phyloP scores from a whole-genome alignment of 2,797 vertebrate species.

The Melanogrammus aeglefinus region DNA sequence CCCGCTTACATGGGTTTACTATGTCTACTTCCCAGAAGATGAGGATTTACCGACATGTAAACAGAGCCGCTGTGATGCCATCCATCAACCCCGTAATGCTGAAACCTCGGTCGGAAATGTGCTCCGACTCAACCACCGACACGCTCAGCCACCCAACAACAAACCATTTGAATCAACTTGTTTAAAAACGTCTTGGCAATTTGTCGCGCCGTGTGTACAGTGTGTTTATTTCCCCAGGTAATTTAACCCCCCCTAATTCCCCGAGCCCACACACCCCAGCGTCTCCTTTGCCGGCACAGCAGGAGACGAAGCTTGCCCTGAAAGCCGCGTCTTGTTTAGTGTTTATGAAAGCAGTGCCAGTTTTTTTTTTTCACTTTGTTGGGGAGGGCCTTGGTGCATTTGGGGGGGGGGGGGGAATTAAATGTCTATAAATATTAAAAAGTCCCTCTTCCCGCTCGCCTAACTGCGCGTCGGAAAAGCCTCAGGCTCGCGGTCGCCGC shows the following conservation, averaged over 20 bases:
- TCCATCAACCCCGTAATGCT: too few relatives aligned
- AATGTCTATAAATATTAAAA: background rate
- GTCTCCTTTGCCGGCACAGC: too few relatives aligned
- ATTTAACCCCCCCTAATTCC: too few relatives aligned
- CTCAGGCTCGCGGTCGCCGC: background rate
- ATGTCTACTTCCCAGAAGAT: background rate
- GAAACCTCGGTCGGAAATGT: too few relatives aligned
- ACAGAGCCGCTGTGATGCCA: background rate
- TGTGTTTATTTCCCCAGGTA: background rate
- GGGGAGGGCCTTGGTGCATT: background rate
- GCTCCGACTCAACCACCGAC: too few relatives aligned
- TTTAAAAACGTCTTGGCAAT: background rate
- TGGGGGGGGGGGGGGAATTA: background rate
- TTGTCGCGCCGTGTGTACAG: background rate
- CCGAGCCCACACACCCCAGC: background rate
- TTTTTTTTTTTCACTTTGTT: background rate
- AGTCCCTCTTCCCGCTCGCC: too few relatives aligned
- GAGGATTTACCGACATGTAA: background rate
- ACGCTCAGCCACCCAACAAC: too few relatives aligned
- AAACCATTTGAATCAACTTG: background rate
- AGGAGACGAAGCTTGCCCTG: background rate
- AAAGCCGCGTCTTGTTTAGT: background rate
- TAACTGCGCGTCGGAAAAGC: background rate
- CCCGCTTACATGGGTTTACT: background rate
- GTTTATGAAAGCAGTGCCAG: background rate